Evolutionary conservation across 2,113 vertebrate genomes (phyloP), one percentile per base, ranked within the genome.

Genomic region (Ammodytes dubius): DNA sequence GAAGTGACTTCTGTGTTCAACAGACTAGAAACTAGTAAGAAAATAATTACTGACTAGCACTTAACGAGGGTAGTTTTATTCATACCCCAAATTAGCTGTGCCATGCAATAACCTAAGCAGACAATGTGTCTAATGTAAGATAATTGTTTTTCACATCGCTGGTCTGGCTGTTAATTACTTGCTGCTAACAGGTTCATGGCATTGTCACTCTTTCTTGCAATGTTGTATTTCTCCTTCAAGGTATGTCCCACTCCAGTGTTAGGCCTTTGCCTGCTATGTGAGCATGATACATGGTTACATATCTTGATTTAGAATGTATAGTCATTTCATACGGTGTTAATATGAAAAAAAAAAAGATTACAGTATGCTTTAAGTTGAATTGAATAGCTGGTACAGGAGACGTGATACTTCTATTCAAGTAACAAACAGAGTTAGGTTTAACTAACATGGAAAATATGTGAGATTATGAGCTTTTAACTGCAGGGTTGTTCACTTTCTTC

Each of bases 401-500:
- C 2, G 15, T 11, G 15, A 61, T 61, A 61, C 40, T 63, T 63
- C 40, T 63, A 63, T 45, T 45, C 27, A 27, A 27, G 27, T 27
- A 27, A n/a, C 8, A 40, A 39, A 10, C 39, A 60, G 19, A 77
- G 3, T 7, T 40, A 5, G 17, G 9, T 19, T 49, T 77, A 5
- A 13, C 0, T 19, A 1, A n/a, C 15, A 37, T 46, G 14, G 39
- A 5, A 54, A 59, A 65, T 5, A 58, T n/a, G 10, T 6, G 11
- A 59, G 37, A 27, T 27, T 68, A 43, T 63, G n/a, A 27, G 27
- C 13, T 13, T 52, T 53, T 6, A 35, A 47, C 35, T 7, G 6
- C 46, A 39, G 11, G 19, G 71, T 14, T 60, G 35, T 47, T 67
- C 67, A 76, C 72, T 52, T 65, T 64, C 46, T 63, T 45, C 53